Conservation (phyloP, 2,888 invertebrate species). For the Leucozona laternaria region DNA sequence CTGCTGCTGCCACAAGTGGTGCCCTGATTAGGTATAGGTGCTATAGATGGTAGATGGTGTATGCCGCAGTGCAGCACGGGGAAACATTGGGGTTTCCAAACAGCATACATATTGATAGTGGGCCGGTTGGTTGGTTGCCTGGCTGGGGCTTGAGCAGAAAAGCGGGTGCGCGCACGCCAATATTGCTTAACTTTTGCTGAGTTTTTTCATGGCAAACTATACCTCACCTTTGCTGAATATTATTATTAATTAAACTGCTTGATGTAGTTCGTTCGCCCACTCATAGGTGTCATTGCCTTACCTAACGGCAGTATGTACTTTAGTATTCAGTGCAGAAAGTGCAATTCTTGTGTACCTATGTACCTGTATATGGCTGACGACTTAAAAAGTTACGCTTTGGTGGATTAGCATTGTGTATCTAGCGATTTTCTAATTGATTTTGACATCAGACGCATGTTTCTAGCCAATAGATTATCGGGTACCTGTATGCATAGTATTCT, state of each 20-base stretch:
- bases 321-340: constrained; percentile 34
- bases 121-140: constrained; percentile 2
- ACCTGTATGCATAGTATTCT: neutral
- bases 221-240: constrained; percentile 34
- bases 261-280: constrained; percentile 65
- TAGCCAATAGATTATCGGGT: constrained; percentile 38
- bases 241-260: constrained; percentile 68
- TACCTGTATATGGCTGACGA: neutral
- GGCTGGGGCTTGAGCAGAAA: constrained; percentile 19
- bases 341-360: constrained; percentile 35
- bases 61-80: constrained; percentile 2
- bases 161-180: constrained; percentile 62
- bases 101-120: constrained; percentile 6
- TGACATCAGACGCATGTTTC: constrained; percentile 62
- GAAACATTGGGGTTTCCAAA: constrained; percentile 46
- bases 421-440: constrained; percentile 65
- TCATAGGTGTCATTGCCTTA: constrained; percentile 68
- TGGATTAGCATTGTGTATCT: constrained; percentile 42
- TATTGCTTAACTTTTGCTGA: constrained; percentile 52
- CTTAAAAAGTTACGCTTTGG: constrained; percentile 20
- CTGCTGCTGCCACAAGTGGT: constrained; percentile 66
- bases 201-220: constrained; percentile 5
- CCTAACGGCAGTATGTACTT: constrained; percentile 49
- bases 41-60: neutral
- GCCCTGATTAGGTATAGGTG: constrained; percentile 53